Base-by-base conservation (phyloP, 2,888 invertebrate genomes). In the Orthonychiurus folsomi region DNA sequence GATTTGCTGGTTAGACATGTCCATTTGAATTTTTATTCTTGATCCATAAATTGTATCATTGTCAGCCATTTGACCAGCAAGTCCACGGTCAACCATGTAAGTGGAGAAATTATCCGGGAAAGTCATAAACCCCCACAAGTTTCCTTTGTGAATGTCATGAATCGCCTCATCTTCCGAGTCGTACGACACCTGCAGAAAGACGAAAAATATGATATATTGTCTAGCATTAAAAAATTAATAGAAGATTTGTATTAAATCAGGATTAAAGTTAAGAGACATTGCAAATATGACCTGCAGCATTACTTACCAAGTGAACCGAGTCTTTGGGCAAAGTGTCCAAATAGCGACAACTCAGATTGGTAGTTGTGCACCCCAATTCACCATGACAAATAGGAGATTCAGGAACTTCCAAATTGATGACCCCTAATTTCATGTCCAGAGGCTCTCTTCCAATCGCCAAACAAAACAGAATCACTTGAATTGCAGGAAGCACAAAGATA, bases 1-100 rank as follows among this genome's bases (percentile, higher is more conserved):
- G 73, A 95, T 92, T 80, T 94, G 93, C 77, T 95, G 93, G 84
- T 93, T 94, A 72, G 92, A 90, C 88, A 93, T 90, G 77, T 93
- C 93, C 63, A 93, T 83, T 88, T 90, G 89, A 60, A 93, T 89
- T 74, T 89, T 83, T 64, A 93, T 85, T 76, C 91, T 91, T 56
- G 91, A 92, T 68, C 88, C 88, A 69, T 88, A 86, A 61, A 93
- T 82, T 0, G 90, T 91, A 73, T 92, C 91, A 65, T 89, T 87
- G 75, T 92, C 91, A 0, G 89, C 85, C 25, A 89, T 87, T 73
- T 86, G 86, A 52, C 88, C 89, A 67, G 90, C 78, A 27, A 86
- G 85, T 78, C 90, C 84, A 70, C 92, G 81, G 1, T 90, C 90
- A 0, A 90, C 85, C 28, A 93, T 81, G 0, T 89, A 89, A 67